These are phyloP conservation scores for Drosophila subpulchrella DNA, from an alignment of 1,140 invertebrate genomes.

Conservation along the genomic window DNA sequence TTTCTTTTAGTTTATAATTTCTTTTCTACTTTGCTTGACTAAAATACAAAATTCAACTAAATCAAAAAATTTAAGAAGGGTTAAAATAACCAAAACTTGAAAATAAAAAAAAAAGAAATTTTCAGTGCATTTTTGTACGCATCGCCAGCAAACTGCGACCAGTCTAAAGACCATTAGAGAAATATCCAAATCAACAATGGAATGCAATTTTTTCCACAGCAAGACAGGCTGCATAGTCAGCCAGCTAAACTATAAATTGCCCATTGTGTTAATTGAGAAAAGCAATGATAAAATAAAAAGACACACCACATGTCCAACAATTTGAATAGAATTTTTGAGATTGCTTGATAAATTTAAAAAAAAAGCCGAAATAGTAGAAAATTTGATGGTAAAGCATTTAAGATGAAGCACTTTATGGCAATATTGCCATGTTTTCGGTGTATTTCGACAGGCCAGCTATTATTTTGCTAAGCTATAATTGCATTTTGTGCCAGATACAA, in stretches of 20 bases:
- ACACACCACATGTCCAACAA: not conserved
- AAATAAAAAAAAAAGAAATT: not conserved
- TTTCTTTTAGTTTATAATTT: no score
- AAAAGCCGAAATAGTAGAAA: not conserved
- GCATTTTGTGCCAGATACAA: not conserved
- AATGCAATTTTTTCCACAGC: slow-evolving; percentile 32
- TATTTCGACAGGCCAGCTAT: no score
- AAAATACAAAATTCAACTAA: no score
- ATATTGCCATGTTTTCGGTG: not conserved
- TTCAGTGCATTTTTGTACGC: not conserved
- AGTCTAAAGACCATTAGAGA: slow-evolving; percentile 36
- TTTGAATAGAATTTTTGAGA: not conserved
- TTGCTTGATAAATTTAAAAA: not conserved
- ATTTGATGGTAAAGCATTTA: not conserved
- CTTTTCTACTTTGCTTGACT: no score
- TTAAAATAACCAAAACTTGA: no score
- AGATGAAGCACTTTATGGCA: not conserved
- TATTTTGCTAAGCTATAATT: not conserved
- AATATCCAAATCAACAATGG: slow-evolving; percentile 64
- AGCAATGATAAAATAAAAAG: not conserved
- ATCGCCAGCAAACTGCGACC: not conserved
- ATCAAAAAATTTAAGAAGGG: no score
- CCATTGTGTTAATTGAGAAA: slow-evolving; percentile 18
- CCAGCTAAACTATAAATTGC: not conserved
- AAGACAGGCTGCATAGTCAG: not conserved